Evolutionary conservation across 2,797 vertebrate species (phyloP), one percentile per base, ranked within the genome.

Genomic region (Gambusia yucatana): DNA sequence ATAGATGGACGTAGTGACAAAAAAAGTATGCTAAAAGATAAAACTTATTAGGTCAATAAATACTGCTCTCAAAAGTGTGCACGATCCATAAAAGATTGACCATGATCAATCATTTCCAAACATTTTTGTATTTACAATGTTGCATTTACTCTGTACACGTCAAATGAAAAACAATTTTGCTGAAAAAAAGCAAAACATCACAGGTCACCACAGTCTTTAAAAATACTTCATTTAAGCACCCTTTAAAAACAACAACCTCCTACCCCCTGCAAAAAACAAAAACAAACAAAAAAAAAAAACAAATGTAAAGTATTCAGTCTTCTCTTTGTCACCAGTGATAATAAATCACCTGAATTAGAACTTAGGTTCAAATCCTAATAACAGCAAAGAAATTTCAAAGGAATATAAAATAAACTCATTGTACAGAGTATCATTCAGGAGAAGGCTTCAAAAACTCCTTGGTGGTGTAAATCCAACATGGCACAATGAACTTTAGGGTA

Each of bases 1-100:
- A 82, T 83, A 43, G 57, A 87, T 86, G 72, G 78, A 86, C 73
- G 65, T 16, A 39, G 67, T 70, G 33, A 65, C 25, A 25, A 20
- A 46, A 43, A 61, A 36, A 73, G 33, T 39, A n/a, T 69, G 65
- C 5, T 43, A 11, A 69, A 69, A 77, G 11, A 7, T 6, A 46
- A 41, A 79, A 39, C 46, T 8, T 4, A 9, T 39, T 81, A 28
- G 81, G 59, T 77, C 22, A 39, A 41, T 39, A 41, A 67, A 41
- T 25, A 11, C 36, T 67, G 36, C 63, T 63, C 61, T 36, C 33
- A 20, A 36, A 36, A 1, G 33, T 9, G 6, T 67, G 13, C 9
- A 25, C 36, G 41, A 0, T 36, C 36, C 36, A 65, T 4, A 11
- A 25, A 65, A 41, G 36, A 22, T 10, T 25, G 10, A 67, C 36